These are phyloP conservation scores for Trachythela sp. DNA, from an alignment of 64 coral and sea anemone species.

Conservation along the genomic window DNA sequence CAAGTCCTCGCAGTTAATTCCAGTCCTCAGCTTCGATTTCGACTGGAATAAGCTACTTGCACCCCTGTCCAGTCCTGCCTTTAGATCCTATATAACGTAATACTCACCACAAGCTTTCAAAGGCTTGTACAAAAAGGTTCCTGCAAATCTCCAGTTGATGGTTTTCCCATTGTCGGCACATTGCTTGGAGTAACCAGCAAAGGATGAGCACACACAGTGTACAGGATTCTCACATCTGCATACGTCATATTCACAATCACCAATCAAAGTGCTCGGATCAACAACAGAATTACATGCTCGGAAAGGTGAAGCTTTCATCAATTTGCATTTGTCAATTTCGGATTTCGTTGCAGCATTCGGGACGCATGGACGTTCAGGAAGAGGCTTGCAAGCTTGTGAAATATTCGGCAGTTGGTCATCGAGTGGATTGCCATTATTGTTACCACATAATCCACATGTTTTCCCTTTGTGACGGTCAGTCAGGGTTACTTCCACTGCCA, in stretches of 20 bases:
- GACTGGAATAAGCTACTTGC: too few species aligned
- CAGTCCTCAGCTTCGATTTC: too few species aligned
- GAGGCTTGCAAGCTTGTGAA: not conserved
- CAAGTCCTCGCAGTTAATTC: too few species aligned
- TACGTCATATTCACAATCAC: not conserved
- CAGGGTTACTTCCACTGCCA: not conserved
- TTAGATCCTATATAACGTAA: not conserved
- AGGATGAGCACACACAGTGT: not conserved
- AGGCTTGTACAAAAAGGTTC: not conserved
- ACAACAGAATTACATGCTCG: not conserved
- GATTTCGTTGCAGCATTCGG: not conserved
- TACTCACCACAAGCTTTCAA: conserved; percentile 6
- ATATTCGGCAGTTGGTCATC: not conserved
- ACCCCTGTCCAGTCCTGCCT: too few species aligned
- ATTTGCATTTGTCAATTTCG: not conserved
- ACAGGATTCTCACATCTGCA: not conserved
- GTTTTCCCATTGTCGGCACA: not conserved
- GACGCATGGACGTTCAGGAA: not conserved
- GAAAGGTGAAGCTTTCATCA: not conserved
- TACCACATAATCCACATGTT: not conserved
- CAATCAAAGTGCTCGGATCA: not conserved
- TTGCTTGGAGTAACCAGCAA: not conserved
- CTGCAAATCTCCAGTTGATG: not conserved
- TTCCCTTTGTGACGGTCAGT: not conserved
- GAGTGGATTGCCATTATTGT: not conserved